These are phyloP conservation scores for Leptura quadrifasciata DNA, from an alignment of 2,888 invertebrate species.

Conservation along the genomic window DNA sequence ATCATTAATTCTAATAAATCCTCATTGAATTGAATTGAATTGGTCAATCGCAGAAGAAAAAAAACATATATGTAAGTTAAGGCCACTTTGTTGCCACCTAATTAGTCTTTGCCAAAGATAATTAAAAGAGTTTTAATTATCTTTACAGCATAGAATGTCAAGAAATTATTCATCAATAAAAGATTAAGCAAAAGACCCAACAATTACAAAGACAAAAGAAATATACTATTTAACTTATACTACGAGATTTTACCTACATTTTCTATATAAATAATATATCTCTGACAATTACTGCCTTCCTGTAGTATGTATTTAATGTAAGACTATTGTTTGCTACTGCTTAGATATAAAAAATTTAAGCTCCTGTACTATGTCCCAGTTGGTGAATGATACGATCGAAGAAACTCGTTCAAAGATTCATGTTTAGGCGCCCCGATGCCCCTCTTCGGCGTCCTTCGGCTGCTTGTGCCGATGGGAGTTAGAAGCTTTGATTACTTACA, in stretches of 20 bases:
- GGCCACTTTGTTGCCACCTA: too few relatives aligned
- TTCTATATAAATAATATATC: neutral
- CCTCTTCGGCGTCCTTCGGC: slow-evolving; percentile 39
- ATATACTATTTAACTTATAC: neutral
- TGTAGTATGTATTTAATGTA: neutral
- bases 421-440: slow-evolving; percentile 42
- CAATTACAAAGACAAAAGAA: neutral
- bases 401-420: slow-evolving; percentile 56
- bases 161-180: too few relatives aligned
- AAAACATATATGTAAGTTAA: too few relatives aligned
- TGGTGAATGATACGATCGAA: slow-evolving; percentile 39
- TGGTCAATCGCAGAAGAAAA: too few relatives aligned
- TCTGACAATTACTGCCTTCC: neutral
- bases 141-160: too few relatives aligned
- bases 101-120: too few relatives aligned
- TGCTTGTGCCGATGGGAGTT: slow-evolving; percentile 48
- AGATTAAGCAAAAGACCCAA: neutral
- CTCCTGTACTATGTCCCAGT: slow-evolving; percentile 13
- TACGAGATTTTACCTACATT: neutral
- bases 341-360: slow-evolving; percentile 28
- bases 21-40: too few relatives aligned
- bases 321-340: slow-evolving; percentile 1
- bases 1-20: too few relatives aligned
- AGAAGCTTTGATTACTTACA: slow-evolving; percentile 54
- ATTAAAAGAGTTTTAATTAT: too few relatives aligned